Evolutionary conservation across 2,888 invertebrate genomes (phyloP).

Genomic region (Nephrotoma flavescens): DNA sequence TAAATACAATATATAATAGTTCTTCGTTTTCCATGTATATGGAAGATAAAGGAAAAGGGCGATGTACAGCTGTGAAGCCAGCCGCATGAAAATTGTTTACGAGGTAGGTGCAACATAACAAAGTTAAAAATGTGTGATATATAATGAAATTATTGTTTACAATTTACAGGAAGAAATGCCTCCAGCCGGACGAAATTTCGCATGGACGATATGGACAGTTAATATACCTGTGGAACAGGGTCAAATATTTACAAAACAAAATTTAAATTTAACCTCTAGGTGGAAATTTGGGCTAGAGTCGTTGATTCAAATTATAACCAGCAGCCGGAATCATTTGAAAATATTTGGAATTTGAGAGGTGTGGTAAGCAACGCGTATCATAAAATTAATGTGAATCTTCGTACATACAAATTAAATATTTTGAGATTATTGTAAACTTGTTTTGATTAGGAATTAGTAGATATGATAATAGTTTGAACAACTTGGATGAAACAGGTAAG

Average conservation of each 20-base stretch:
- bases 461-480: too few relatives aligned
- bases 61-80: too few relatives aligned
- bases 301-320: slow-evolving; percentile 82
- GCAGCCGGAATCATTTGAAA: slow-evolving; percentile 80
- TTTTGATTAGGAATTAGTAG: neutral
- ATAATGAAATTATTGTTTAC: too few relatives aligned
- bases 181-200: slow-evolving; percentile 55
- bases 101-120: too few relatives aligned
- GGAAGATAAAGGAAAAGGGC: too few relatives aligned
- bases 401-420: neutral
- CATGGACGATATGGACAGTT: slow-evolving; percentile 81
- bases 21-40: too few relatives aligned
- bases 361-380: slow-evolving; percentile 93
- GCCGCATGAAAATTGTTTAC: too few relatives aligned
- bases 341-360: slow-evolving; percentile 96
- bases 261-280: slow-evolving; percentile 25
- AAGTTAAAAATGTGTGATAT: too few relatives aligned
- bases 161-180: slow-evolving; percentile 34
- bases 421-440: neutral
- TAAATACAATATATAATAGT: too few relatives aligned
- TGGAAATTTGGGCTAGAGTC: slow-evolving; percentile 84
- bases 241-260: neutral
- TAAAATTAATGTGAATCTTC: slow-evolving; percentile 38
- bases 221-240: slow-evolving; percentile 40
- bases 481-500: too few relatives aligned